Evolutionary conservation across 2,113 vertebrate genomes (phyloP).

Genomic region (Phalacrocorax aristotelis): DNA sequence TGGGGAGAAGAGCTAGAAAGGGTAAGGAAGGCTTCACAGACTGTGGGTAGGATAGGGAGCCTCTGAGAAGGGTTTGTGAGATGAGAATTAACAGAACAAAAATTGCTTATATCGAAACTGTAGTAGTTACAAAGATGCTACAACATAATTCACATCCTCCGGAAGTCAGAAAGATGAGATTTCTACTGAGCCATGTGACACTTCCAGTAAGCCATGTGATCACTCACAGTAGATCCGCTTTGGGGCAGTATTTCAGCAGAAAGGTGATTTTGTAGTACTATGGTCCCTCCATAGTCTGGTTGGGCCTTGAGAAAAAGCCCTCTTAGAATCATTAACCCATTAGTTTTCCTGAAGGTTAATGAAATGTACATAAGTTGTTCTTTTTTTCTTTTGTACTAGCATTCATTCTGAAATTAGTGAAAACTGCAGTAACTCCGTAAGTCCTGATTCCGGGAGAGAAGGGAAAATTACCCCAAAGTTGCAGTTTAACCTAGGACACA

Average conservation of each 20-base stretch:
- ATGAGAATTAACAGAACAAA: not conserved
- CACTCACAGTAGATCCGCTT: not conserved
- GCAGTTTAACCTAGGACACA: not conserved
- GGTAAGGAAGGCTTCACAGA: not conserved
- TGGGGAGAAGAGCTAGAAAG: not conserved
- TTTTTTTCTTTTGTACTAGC: not conserved
- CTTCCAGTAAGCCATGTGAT: not conserved
- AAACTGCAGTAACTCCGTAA: not conserved
- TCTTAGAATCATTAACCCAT: not conserved
- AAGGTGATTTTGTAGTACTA: not conserved
- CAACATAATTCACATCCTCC: not conserved
- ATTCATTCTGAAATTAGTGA: not conserved
- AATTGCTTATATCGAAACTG: not conserved
- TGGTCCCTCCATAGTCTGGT: not conserved
- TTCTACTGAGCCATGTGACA: not conserved
- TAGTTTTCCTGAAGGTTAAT: not conserved
- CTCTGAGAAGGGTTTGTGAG: not conserved
- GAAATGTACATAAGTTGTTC: not conserved
- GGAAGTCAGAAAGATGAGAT: not conserved
- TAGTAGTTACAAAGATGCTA: not conserved
- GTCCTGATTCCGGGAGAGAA: not conserved
- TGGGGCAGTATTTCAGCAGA: not conserved
- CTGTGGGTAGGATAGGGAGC: not conserved
- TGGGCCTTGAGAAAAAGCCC: not conserved
- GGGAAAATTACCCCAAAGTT: not conserved